Evolutionary conservation across 1,140 invertebrate genomes (phyloP), one percentile per base, ranked within the genome.

Genomic region (Copidosoma floridanum): DNA sequence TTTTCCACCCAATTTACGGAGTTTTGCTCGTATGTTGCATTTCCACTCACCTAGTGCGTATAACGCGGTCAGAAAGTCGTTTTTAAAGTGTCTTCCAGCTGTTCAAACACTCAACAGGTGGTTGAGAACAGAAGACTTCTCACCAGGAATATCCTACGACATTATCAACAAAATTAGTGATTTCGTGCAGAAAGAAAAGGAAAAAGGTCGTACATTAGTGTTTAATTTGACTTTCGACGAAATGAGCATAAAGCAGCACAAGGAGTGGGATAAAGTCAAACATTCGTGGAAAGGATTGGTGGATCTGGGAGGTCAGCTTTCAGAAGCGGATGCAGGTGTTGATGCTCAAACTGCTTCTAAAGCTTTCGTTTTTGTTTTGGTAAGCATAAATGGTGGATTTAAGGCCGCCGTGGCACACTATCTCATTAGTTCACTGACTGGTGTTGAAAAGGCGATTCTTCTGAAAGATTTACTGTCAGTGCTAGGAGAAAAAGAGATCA

Each of bases 201-300:
- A 20, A 12, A 20, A 24, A 5, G 32, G 3, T 0, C 21, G 11
- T 10, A 52, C 35, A 20, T 23, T 37, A 14, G 3, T 21, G 0
- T 64, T 64, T 40, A 60, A 60, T 60, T 10, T 64, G 14, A 60
- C 57, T 1, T 64, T 60, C 40, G 57, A 64, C 52, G 53, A 64
- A 46, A 64, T 64, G 44, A 16, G 29, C 32, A 60, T 64, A 6
- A 64, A 64, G 47, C n/a, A 64, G 29, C 29, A 41, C 29, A 27
- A 12, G 6, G 51, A 27, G 14, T 21, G 35, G 27, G 56, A 64
- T 52, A 44, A 6, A 2, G 27, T 29, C n/a, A 40, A 56, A 11
- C 6, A 32, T 6, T 14, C 16, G 8, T 64, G 62, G 52, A 43
- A 51, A 32, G 57, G 62, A 12, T 14, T 59, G 12, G 52, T 56